Percentiles rank a stretch among this genome's conserved stretches.
Evolutionary conservation across 2,797 vertebrate species (phyloP).

Genomic region (Myotis myotis): DNA sequence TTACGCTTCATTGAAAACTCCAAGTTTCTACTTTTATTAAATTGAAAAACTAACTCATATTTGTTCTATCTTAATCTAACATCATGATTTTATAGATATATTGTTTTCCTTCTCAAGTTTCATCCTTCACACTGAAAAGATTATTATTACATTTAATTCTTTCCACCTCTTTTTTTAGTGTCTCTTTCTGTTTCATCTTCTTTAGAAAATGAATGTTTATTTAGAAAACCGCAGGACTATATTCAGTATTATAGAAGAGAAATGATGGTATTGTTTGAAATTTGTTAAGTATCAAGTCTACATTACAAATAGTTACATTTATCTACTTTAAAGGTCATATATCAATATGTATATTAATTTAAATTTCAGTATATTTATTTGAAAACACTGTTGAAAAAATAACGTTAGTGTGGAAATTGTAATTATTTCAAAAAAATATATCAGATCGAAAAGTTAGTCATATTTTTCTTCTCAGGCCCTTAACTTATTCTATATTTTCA

Average conservation of each 20-base stretch:
- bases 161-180: neutral
- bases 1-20: neutral
- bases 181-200: neutral
- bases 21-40: neutral
- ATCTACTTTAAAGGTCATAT: neutral
- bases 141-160: neutral
- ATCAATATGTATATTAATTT: neutral
- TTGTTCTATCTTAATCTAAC: neutral
- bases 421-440: neutral
- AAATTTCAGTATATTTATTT: neutral
- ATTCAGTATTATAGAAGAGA: neutral
- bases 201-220: neutral
- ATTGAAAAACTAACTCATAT: neutral
- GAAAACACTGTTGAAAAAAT: conserved; percentile 38
- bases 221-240: neutral
- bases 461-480: neutral
- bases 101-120: neutral
- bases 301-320: neutral
- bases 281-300: neutral
- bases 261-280: neutral
- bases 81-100: neutral
- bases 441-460: neutral
- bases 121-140: neutral
- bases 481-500: neutral
- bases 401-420: neutral